Base-by-base conservation (phyloP, 2,113 vertebrate genomes). In the Geococcyx californianus region DNA sequence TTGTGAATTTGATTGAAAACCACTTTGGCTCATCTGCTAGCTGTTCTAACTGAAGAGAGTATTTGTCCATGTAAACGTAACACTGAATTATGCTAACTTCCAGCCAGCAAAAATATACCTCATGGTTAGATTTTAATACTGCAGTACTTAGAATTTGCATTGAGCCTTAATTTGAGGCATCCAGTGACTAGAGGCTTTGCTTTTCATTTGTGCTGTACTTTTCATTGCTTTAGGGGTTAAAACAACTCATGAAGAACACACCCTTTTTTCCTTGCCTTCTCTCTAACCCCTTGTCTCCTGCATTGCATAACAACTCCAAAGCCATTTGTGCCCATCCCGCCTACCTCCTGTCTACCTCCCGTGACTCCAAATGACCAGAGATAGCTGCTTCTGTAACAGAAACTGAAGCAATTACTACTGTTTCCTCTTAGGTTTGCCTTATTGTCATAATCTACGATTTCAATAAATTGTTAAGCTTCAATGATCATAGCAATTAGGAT, bases 221-320 rank as follows among this genome's bases (percentile, higher is more conserved):
- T 82, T 84, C 81, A 40, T 83, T 92, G 86, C 97, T 95, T 51
- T 28, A 89, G 85, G 87, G 84, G 64, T 95, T 97, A 95, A 93
- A 97, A 73, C 91, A 93, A 74, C 73, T 93, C 17, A 11, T 3
- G 45, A 80, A 17, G 33, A 86, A 36, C 93, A 92, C 95, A 78
- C 92, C 93, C 45, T 95, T 60, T 80, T 76, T n/a, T 64, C n/a
- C 80, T 70, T 83, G 69, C 73, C 75, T 88, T 76, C 58, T 89
- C n/a, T 42, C 55, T 94, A 75, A 89, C 51, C 26, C 49, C 80
- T 73, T 44, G 49, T 70, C 68, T 89, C 33, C 23, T 56, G 33
- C 19, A 20, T 87, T 96, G 76, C 90, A 13, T 94, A 95, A 95
- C 69, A 88, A 51, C 78, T 68, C 33, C 11, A 29, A 13, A 70